These are phyloP conservation scores for Schizothorax lantsangensis DNA, from an alignment of 2,797 vertebrate species.

Conservation along the genomic window DNA sequence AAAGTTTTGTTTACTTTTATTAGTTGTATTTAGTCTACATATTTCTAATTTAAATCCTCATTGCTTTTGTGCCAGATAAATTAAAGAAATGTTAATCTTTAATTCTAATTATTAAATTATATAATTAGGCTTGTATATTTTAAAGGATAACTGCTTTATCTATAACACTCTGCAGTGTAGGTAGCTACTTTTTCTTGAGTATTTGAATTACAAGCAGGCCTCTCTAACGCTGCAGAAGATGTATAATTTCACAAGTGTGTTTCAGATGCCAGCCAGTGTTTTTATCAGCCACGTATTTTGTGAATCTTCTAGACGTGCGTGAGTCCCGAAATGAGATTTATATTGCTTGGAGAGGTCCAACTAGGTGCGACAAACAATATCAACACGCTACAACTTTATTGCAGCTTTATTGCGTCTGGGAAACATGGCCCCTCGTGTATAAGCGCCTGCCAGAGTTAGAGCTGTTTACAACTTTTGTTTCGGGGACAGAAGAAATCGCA, in stretches of 20 bases:
- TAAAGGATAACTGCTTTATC: neutral
- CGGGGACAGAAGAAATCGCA: constrained; percentile 52
- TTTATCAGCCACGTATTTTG: neutral
- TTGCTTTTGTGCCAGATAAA: neutral
- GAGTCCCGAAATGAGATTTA: constrained; percentile 2
- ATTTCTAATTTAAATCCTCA: neutral
- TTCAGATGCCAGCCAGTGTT: neutral
- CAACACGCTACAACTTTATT: constrained; percentile 40
- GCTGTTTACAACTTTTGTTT: constrained; percentile 49
- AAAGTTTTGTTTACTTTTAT: neutral
- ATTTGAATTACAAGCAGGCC: neutral
- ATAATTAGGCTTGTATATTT: neutral
- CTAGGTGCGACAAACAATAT: constrained; percentile 33
- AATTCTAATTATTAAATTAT: neutral
- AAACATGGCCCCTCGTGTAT: constrained; percentile 26
- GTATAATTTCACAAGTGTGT: neutral
- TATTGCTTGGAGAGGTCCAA: constrained; percentile 19
- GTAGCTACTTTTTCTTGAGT: neutral
- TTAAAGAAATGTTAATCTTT: neutral
- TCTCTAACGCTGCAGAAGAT: neutral
- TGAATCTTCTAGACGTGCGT: neutral
- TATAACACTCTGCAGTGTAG: neutral
- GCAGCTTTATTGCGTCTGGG: constrained; percentile 41
- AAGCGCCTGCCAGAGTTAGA: constrained; percentile 31
- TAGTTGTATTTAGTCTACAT: neutral